Base-by-base conservation (phyloP, 2,797 vertebrate genomes). In the Gallinago stenura region DNA sequence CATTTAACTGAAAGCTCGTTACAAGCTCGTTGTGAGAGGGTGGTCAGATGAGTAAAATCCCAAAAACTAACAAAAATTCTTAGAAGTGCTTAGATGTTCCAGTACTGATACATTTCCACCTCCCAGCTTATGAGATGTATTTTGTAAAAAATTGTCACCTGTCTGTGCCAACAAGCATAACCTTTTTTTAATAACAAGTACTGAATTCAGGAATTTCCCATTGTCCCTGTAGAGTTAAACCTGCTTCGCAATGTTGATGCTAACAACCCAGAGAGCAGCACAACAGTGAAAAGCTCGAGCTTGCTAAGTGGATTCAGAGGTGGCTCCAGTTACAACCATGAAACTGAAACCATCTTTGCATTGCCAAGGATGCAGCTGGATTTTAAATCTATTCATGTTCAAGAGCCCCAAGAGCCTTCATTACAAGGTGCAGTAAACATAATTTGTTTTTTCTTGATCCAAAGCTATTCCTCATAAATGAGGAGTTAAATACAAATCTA, bases 321-420 rank as follows among this genome's bases (percentile, higher is more conserved):
- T 81, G 98, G 98, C 51, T 99, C 99, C 93, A 99, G 98, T 98
- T 99, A 99, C 97, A 99, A 99, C 98, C 99, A 99, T 21, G 99
- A 99, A 97, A 99, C 99, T 0, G 99, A 99, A 98, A 99, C 99
- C 30, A 99, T 99, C 97, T 99, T 99, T 85, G 99, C 99, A 9
- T 97, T 99, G 81, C 99, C 99, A 92, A 99, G 99, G 92, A 99
- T 99, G 99, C 99, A 99, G 95, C 98, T 99, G 92, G 99, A 99
- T 97, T 99, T 99, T 92, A 99, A 99, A 95, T 99, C 99, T 83
- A 99, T 99, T 96, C 99, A 99, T 8, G 98, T 99, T 45, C 99
- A 99, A 69, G 99, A 99, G 72, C 99, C 99, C 6, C 99, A 99
- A 17, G 99, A 99, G 43, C 99, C 99, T 25, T 98, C 98, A 35